Percentiles rank a stretch among this genome's conserved stretches.
These are phyloP conservation scores for Crotalus viridis DNA, from an alignment of 2,113 vertebrate genomes.

Conservation along the genomic window DNA sequence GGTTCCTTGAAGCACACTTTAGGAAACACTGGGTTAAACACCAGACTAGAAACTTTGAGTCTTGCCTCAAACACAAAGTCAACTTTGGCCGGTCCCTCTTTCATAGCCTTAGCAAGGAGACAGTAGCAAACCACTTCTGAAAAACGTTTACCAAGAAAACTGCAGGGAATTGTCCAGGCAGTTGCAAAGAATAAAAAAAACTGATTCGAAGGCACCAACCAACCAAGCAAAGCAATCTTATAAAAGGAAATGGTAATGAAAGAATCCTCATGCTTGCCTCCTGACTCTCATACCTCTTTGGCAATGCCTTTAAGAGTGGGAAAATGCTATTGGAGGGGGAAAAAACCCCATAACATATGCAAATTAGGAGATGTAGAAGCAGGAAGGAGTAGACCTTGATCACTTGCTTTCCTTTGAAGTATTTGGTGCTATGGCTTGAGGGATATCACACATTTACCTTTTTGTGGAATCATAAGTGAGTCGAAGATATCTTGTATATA, in stretches of 20 bases:
- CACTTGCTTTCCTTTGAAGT: slow-evolving; percentile 37
- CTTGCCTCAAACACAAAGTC: background rate
- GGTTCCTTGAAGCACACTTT: background rate
- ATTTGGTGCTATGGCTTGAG: slow-evolving; percentile 44
- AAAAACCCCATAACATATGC: background rate
- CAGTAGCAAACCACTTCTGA: background rate
- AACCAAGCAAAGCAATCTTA: background rate
- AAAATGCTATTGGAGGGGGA: background rate
- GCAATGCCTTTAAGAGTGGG: background rate
- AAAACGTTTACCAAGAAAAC: background rate
- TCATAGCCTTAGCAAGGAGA: background rate
- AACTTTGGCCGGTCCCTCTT: background rate
- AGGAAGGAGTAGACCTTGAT: slow-evolving; percentile 23
- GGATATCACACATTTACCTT: slow-evolving; percentile 14
- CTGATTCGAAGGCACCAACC: background rate
- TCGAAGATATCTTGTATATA: slow-evolving; percentile 49
- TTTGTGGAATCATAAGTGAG: slow-evolving; percentile 50
- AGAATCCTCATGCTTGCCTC: background rate
- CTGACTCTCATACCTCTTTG: background rate
- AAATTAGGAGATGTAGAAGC: background rate
- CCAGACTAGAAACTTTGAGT: background rate
- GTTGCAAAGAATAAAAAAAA: background rate
- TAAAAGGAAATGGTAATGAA: background rate
- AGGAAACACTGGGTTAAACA: background rate
- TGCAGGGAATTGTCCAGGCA: background rate